A percentile compares a stretch with the other conserved stretches of the same genome.
These are phyloP conservation scores for Hapalemur alaotrensis DNA, from an alignment of 2,797 vertebrate species.

Conservation along the genomic window DNA sequence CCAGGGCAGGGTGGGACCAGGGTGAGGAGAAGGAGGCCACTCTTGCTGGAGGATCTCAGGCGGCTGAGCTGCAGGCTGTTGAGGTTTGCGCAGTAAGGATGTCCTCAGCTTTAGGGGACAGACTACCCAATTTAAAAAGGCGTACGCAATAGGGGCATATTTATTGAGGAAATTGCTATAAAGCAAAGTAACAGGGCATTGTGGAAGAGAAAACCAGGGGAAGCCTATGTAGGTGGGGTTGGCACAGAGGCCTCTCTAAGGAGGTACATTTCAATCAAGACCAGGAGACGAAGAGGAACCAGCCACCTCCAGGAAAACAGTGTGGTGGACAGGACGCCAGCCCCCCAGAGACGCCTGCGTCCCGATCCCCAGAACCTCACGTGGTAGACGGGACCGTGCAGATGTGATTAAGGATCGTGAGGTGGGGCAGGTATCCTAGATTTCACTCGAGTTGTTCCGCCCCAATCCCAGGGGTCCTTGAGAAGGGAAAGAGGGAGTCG, in stretches of 20 bases:
- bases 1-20: background rate
- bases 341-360: rapidly evolving
- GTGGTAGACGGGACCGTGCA: background rate
- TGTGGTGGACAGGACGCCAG: background rate
- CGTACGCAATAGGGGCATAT: background rate
- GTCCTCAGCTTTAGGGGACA: background rate
- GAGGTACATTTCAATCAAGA: background rate
- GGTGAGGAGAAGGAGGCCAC: background rate
- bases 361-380: background rate
- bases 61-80: background rate
- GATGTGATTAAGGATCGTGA: background rate
- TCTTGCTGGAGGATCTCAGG: background rate
- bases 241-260: background rate
- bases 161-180: background rate
- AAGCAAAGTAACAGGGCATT: background rate
- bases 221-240: background rate
- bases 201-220: background rate
- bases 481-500: background rate
- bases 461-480: background rate
- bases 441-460: no score
- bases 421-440: background rate
- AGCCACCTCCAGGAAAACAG: background rate
- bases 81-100: background rate
- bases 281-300: background rate
- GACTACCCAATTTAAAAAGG: background rate